Base-by-base conservation (phyloP, 1,140 invertebrate genomes). In the Chrysomallon squamiferum region DNA sequence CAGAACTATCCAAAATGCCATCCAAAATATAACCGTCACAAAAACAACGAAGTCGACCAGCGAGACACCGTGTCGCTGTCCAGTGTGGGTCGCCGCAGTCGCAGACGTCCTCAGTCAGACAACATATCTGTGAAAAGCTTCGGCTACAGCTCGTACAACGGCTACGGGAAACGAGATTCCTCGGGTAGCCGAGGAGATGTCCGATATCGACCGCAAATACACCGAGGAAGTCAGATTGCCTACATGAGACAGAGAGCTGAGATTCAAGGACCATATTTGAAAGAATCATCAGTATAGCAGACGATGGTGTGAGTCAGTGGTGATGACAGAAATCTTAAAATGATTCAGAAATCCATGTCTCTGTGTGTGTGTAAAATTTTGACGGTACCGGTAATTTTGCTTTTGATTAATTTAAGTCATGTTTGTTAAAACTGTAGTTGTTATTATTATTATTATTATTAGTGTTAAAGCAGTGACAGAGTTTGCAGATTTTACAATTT, bases 261-360 rank as follows among this genome's bases (percentile, higher is more conserved):
- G 15, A 52, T 73, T 47, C 65, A 67, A 49, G 69, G 73, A 2
- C 72, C 77, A 27, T 77, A 72, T 65, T 62, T 75, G 18, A 73
- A 76, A 56, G 77, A 79, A 30, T 79, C 77, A 9, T 77, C 77
- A 49, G 77, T 79, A 15, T 79, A 56, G 72, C 58, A 13, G 32
- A 29, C 15, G 6, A 3, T 18, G n/a, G n/a, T n/a, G n/a, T n/a
- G n/a, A n/a, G n/a, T n/a, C n/a, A n/a, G n/a, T 38, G 35, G 35
- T 15, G 5, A 15, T 5, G 35, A 38, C 5, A 15, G 35, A 5
- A 5, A 38, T 15, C 35, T 38, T 5, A 7, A 38, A 7, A n/a
- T 38, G 5, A 15, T 38, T 38, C 35, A 38, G 35, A 38, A 38
- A 38, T 38, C 35, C 35, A 7, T 38, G 35, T 7, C 35, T 38